Evolutionary conservation across 2,888 invertebrate species (phyloP), one percentile per base, ranked within the genome.

Genomic region (Temnothorax unifasciatus): DNA sequence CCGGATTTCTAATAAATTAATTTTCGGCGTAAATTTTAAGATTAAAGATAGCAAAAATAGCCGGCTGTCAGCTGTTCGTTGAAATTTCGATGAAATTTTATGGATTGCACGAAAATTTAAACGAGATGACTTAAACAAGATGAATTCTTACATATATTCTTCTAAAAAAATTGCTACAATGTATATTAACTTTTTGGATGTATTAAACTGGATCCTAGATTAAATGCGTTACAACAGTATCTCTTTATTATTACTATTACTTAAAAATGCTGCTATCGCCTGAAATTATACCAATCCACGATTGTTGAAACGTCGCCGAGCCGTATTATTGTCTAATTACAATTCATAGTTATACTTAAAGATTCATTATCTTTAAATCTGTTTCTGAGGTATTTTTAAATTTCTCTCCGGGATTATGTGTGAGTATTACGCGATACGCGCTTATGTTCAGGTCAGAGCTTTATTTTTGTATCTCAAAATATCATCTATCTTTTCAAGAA

Each of bases 401-500:
- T 18, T 3, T 38, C n/a, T 63, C 11, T n/a, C 11, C 9, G 3
- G 38, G 34, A 34, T 34, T 34, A 34, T 6, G 0, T 34, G 34
- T 34, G 34, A 34, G 5, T 4, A 34, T 34, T 34, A 6, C 50
- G 18, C 5, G 38, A 3, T 4, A 76, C 18, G 21, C 38, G n/a
- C 9, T n/a, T 21, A 76, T 50, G 34, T 52, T 54, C 29, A 34
- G 52, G 2, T 52, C 25, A 52, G 64, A 52, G 64, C 9, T 66
- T 57, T 57, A 68, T 77, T 68, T 61, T 57, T 54, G 11, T 66
- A 54, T 77, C 13, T 77, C 6, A 52, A 54, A 68, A 54, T 54
- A 38, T 66, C 44, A 54, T 54, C 8, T 54, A 57, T 29, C 44
- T 21, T 77, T 34, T 44, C 13, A n/a, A 34, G 15, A 44, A 54